These are phyloP conservation scores for Ceyx cyanopectus DNA, from an alignment of 2,113 vertebrate species.

Conservation along the genomic window DNA sequence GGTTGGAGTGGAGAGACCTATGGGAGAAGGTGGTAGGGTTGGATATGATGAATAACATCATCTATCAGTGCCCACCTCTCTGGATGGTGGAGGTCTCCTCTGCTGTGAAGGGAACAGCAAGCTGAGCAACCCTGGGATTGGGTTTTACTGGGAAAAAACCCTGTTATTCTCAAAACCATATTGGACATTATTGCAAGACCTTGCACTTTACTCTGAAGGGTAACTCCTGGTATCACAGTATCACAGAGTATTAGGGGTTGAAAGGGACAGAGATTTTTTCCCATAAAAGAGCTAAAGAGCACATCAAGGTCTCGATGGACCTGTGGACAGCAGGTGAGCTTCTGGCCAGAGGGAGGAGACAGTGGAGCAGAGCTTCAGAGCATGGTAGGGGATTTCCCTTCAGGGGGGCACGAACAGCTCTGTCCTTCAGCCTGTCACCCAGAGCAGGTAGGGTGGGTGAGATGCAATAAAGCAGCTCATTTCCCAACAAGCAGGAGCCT, in stretches of 20 bases:
- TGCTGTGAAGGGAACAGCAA: not conserved
- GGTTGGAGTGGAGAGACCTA: not conserved
- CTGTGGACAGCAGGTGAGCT: not conserved
- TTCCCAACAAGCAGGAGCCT: not conserved
- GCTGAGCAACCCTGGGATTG: not conserved
- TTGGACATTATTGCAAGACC: too few relatives aligned
- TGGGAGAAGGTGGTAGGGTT: not conserved
- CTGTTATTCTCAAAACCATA: not conserved
- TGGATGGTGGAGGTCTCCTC: accelerated
- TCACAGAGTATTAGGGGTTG: too few relatives aligned
- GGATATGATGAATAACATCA: not conserved
- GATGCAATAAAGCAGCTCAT: not conserved
- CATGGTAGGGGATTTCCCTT: accelerated
- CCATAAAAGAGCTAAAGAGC: not conserved
- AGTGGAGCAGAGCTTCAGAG: not conserved
- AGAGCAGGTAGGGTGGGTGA: not conserved
- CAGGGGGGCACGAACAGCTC: accelerated
- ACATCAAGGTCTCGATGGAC: not conserved
- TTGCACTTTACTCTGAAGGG: too few relatives aligned
- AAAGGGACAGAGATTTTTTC: not conserved
- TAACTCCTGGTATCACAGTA: too few relatives aligned
- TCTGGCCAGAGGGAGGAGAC: not conserved
- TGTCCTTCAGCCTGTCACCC: not conserved
- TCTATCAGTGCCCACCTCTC: not conserved
- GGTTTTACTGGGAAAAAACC: not conserved